These are phyloP conservation scores for Chymomyza procnemis DNA, from an alignment of 2,888 invertebrate genomes.

Conservation along the genomic window DNA sequence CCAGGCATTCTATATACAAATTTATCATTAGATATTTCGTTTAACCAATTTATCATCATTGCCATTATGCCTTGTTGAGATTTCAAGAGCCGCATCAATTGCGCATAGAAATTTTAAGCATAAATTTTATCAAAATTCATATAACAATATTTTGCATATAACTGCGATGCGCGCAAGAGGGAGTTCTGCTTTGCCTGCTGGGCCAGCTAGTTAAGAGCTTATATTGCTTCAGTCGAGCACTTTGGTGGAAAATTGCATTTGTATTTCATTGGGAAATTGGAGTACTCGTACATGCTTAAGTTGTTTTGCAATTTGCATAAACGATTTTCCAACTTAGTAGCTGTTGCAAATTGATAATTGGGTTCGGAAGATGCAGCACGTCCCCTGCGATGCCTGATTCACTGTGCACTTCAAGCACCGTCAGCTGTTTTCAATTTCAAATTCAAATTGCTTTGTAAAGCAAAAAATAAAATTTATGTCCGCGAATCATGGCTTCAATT, in stretches of 20 bases:
- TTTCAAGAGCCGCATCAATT: conserved; percentile 63
- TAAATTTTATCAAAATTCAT: conserved; percentile 50
- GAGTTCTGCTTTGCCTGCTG: neutral
- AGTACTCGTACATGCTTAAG: conserved; percentile 50
- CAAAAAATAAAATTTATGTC: no score
- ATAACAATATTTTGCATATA: conserved; percentile 39
- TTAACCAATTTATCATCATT: conserved; percentile 53
- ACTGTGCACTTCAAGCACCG: neutral
- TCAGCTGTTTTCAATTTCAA: neutral
- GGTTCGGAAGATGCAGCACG: conserved; percentile 17
- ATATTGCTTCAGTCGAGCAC: neutral
- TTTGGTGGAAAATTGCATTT: conserved; percentile 45
- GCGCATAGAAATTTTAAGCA: conserved; percentile 62
- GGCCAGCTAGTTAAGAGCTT: neutral
- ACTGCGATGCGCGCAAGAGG: no score
- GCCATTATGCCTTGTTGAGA: conserved; percentile 52
- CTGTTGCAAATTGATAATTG: conserved; percentile 17
- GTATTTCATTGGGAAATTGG: conserved; percentile 55
- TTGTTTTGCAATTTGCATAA: conserved; percentile 55
- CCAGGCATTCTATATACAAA: conserved; percentile 12
- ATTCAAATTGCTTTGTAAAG: neutral
- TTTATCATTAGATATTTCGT: conserved; percentile 36
- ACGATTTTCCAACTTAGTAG: conserved; percentile 56
- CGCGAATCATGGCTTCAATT: neutral
- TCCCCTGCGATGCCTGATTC: neutral